Evolutionary conservation across 2,888 invertebrate genomes (phyloP), one percentile per base, ranked within the genome.

Genomic region (Ashinkailepas kermadecensis): DNA sequence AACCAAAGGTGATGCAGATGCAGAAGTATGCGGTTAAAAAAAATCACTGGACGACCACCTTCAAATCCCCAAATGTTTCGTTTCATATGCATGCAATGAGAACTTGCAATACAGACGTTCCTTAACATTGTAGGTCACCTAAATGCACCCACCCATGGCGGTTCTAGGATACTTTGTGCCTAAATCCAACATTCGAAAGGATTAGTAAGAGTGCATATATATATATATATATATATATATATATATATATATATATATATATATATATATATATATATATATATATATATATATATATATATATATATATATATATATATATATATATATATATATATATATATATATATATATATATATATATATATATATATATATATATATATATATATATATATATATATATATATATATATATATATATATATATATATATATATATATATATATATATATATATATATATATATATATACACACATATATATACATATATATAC

Each of bases 41-140:
- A 39, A 39, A 39, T 1, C 4, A 39, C 39, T 39, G 2, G 39
- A 39, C 2, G 4, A 39, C 1, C 1, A 39, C 39, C 1, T 39
- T 39, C 39, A 39, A 39, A 3, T 39, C 39, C 39, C 39, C 1
- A 39, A 39, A 39, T 39, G 2, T 39, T 39, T 39, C 39, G 39
- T 39, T 39, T 39, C 2, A 4, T 39, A 39, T 39, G 39, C 39
- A 39, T 39, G 1, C 39, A 39, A 39, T 39, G 39, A 39, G 39
- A 39, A 1, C 39, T 39, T 39, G 39, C 4, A 39, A 39, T 39
- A 39, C 39, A 39, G 4, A 91, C 89, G 13, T 86, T 83, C 58
- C 13, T 62, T 18, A 6, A 62, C 21, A 62, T 62, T 18, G 1
- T 2, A 62, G 13, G 21, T 21, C 13, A 62, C 2, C 62, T 62